These are phyloP conservation scores for Sardinella longiceps DNA, from an alignment of 2,797 vertebrate species.

Conservation along the genomic window DNA sequence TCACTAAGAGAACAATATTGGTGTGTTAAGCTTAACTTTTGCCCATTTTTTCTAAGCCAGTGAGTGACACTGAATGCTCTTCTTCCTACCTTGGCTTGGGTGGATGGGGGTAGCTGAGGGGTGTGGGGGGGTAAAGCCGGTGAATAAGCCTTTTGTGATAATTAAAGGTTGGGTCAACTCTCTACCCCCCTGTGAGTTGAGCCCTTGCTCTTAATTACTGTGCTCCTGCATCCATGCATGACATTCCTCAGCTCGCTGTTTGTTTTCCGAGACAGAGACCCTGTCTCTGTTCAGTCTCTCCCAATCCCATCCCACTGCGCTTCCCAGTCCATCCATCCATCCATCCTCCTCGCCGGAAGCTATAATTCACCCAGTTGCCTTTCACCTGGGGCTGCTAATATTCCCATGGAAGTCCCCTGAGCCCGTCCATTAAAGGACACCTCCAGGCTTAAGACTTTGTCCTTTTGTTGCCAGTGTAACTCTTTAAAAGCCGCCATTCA, in stretches of 20 bases:
- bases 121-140: neutral
- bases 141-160: slow-evolving; percentile 48
- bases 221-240: slow-evolving; percentile 46
- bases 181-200: slow-evolving; percentile 43
- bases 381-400: slow-evolving; percentile 16
- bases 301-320: slow-evolving; percentile 17
- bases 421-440: neutral
- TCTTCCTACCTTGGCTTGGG: neutral
- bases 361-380: neutral
- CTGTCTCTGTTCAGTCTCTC: slow-evolving; percentile 22
- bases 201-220: slow-evolving; percentile 43
- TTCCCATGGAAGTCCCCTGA: neutral
- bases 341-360: neutral
- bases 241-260: slow-evolving; percentile 41
- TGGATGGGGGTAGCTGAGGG: neutral
- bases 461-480: neutral
- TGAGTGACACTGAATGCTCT: neutral
- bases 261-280: slow-evolving; percentile 49
- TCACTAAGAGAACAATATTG: neutral
- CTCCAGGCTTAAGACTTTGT: neutral
- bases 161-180: slow-evolving; percentile 43
- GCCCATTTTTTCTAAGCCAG: neutral
- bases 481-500: neutral
- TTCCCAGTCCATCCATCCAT: slow-evolving; percentile 25
- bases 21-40: neutral